Evolutionary conservation across 2,113 vertebrate genomes (phyloP), one percentile per base, ranked within the genome.

Genomic region (Carettochelys insculpta): DNA sequence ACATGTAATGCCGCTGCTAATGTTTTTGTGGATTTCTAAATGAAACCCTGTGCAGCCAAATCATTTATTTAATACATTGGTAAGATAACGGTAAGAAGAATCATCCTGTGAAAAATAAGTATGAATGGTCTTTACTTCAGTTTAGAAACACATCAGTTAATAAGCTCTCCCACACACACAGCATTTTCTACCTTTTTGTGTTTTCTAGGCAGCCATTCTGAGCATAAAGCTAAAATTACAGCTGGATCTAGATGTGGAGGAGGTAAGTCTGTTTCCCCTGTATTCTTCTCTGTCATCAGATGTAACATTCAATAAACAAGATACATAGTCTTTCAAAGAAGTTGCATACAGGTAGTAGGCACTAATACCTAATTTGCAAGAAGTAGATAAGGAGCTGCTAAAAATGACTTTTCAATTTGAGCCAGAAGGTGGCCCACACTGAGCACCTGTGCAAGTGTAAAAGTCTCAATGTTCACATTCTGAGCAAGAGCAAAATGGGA

Each of bases 151-250:
- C 11, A 41, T 65, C 47, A 10, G 1, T 54, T 89, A 81, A 83
- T 19, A 47, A 38, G 8, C 51, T 52, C 34, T 91, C 77, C 84
- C 93, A 89, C 89, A 90, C 45, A 8, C 38, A 48, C 76, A 45
- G 13, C 7, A 3, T 50, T 34, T 34, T 29, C 52, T 53, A 14
- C 17, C 53, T 52, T 81, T n/a, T 56, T 68, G 3, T 96, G 31
- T 89, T 93, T 90, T 88, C 79, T 90, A 99, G 99, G 98, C 98
- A n/a, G 95, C 95, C 20, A 20, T 96, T 14, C 94, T 98, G 80
- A 95, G 98, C 81, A 97, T 96, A 4, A 98, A 98, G 88, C 95
- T 99, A 87, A 95, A 97, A 50, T 94, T 98, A 48, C 99, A 99
- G 96, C 93, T 96, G 10, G 97, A 98, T 27, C 97, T 98, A 45